These are phyloP conservation scores for Oncorhynchus keta DNA, from an alignment of 2,113 vertebrate species.

Conservation along the genomic window DNA sequence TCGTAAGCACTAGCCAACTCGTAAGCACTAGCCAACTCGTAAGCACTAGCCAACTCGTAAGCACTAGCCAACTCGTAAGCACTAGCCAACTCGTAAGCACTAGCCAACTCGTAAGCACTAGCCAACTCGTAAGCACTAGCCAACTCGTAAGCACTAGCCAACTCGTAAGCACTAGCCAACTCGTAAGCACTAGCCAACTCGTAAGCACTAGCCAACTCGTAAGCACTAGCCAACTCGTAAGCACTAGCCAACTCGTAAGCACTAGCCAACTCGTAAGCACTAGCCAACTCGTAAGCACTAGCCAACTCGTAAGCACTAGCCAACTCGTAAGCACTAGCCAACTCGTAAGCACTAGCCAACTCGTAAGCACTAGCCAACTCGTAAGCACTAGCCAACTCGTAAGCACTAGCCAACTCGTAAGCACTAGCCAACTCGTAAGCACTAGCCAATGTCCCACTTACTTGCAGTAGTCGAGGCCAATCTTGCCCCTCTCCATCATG, in stretches of 20 bases:
- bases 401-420: too few species aligned
- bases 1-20: background rate
- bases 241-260: background rate
- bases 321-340: too few species aligned
- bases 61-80: background rate
- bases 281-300: too few species aligned
- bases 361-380: background rate
- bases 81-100: background rate
- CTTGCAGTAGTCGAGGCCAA: constrained; percentile 97
- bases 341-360: too few species aligned
- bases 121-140: background rate
- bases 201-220: background rate
- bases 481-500: constrained; percentile 99
- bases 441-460: constrained; percentile 60
- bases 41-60: too few species aligned
- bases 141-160: background rate
- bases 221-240: background rate
- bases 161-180: background rate
- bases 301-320: background rate
- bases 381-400: too few species aligned
- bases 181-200: background rate
- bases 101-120: background rate
- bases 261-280: background rate
- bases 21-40: too few species aligned
- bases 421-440: background rate